Conservation (phyloP, 2,797 vertebrate species). For the Sarcoramphus papa region DNA sequence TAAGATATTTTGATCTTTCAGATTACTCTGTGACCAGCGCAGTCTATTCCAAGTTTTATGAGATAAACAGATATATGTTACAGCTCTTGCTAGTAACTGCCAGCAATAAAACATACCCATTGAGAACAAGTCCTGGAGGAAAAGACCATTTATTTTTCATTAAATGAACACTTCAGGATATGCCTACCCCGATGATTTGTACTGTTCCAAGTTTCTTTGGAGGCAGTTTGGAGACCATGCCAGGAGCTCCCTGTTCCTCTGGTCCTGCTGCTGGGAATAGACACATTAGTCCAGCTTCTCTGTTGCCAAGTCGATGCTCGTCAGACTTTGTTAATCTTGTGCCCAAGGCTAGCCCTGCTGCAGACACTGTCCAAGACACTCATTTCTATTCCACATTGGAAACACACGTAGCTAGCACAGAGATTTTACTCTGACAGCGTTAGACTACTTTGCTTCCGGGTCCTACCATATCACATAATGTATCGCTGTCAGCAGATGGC, state of each 20-base stretch:
- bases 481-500: background rate
- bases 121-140: background rate
- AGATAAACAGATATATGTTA: slow-evolving; percentile 4
- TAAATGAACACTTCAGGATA: slow-evolving; percentile 32
- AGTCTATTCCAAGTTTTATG: background rate
- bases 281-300: background rate
- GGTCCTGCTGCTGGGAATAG: background rate
- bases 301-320: background rate
- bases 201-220: background rate
- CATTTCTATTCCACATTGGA: background rate
- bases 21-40: background rate
- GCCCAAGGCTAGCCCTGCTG: background rate
- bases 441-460: background rate
- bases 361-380: background rate
- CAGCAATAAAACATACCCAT: background rate
- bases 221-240: background rate
- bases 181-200: background rate
- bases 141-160: slow-evolving; percentile 37
- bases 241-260: background rate
- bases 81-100: background rate
- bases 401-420: background rate
- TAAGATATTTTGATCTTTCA: background rate
- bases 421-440: background rate
- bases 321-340: background rate
- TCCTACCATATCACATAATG: background rate